phyloP scores from a whole-genome alignment of 2,113 vertebrate genomes.

The Sminthopsis crassicaudata region DNA sequence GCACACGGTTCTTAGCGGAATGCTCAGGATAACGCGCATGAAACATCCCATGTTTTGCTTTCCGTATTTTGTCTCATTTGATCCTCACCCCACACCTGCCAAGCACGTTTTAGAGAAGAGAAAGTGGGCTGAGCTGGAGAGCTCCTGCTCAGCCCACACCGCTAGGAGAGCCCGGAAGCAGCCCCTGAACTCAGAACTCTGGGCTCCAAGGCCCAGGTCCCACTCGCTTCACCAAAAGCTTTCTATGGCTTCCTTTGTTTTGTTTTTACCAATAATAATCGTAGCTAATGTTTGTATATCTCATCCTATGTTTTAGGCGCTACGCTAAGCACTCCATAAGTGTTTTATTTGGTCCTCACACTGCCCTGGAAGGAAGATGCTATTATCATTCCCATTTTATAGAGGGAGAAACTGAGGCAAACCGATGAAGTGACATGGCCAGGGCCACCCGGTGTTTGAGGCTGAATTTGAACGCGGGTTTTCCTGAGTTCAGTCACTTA shows the following conservation, averaged over 20 bases:
- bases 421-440: background rate
- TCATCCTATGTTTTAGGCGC: background rate
- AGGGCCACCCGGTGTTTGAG: background rate
- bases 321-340: background rate
- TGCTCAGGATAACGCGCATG: background rate
- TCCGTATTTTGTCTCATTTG: background rate
- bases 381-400: background rate
- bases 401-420: background rate
- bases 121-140: background rate
- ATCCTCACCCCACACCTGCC: background rate
- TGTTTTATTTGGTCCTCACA: background rate
- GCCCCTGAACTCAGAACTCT: background rate
- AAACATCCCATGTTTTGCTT: background rate
- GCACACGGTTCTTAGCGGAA: fast-evolving
- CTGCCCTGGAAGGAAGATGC: background rate
- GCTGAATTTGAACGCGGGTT: background rate
- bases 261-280: background rate
- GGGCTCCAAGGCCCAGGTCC: background rate
- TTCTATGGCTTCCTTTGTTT: background rate
- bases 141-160: fast-evolving
- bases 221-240: background rate
- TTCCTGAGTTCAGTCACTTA: background rate
- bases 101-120: background rate
- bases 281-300: background rate
- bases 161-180: background rate